Conservation (phyloP, 2,113 vertebrate genomes). For the Ovibos moschatus region DNA sequence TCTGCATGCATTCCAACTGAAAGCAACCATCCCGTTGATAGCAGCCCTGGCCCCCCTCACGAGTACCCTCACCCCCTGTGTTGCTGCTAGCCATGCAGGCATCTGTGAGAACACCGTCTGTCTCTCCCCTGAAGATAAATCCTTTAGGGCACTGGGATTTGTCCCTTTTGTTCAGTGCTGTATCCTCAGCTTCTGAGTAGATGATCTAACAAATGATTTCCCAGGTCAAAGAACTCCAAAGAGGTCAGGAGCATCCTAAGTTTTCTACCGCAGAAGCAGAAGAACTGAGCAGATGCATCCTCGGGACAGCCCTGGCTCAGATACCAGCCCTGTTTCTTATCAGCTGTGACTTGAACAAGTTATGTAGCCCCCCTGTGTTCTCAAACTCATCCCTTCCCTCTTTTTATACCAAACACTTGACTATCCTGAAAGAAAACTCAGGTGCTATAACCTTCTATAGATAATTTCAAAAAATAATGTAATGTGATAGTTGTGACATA, state of each 20-base stretch:
- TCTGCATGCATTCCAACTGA: not conserved
- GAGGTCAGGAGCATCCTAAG: not conserved
- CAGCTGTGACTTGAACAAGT: not conserved
- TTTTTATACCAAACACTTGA: not conserved
- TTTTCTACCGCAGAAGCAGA: not conserved
- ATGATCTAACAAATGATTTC: not conserved
- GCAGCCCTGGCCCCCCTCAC: not conserved
- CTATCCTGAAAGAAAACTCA: not conserved
- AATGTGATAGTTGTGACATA: not conserved
- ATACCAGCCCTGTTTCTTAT: not conserved
- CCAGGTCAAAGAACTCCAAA: not conserved
- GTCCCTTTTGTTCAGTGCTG: not conserved
- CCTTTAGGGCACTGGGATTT: not conserved
- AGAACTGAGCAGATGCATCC: not conserved
- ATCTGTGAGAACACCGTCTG: not conserved
- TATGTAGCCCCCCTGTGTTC: not conserved
- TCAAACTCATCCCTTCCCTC: not conserved
- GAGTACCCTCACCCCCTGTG: accelerated
- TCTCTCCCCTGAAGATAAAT: not conserved
- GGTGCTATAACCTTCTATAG: not conserved
- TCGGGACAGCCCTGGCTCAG: not conserved
- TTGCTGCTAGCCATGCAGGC: not conserved
- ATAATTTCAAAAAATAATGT: not conserved
- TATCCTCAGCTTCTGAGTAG: not conserved
- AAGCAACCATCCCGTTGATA: not conserved